phyloP scores from a whole-genome alignment of 2,797 vertebrate genomes.

The Crax fasciolata region DNA sequence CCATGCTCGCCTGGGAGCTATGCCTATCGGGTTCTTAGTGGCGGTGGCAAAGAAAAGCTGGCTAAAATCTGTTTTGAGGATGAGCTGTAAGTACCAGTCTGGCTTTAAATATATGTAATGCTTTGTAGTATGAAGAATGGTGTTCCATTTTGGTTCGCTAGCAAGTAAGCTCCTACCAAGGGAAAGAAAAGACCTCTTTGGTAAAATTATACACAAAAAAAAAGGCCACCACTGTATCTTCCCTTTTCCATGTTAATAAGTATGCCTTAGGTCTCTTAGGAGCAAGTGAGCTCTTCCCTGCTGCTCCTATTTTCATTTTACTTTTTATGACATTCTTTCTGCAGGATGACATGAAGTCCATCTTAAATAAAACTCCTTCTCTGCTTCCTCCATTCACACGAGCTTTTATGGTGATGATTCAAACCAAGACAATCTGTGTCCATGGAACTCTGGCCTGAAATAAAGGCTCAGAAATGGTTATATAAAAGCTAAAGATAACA shows the following conservation, averaged over 20 bases:
- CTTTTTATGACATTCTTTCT: not conserved
- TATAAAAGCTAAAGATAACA: not conserved
- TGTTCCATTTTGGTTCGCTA: not conserved
- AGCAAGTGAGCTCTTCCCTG: not conserved
- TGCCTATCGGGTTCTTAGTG: slow-evolving; percentile 80
- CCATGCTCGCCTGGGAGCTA: slow-evolving; percentile 66
- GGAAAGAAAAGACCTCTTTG: not conserved
- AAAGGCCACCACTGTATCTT: not conserved
- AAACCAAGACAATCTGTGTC: not conserved
- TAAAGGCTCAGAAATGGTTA: not conserved
- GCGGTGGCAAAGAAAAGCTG: slow-evolving; percentile 43
- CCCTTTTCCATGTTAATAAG: not conserved
- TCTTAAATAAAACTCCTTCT: not conserved
- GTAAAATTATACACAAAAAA: not conserved
- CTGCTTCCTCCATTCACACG: not conserved
- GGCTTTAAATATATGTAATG: not conserved
- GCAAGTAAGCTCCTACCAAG: not conserved
- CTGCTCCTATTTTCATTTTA: not conserved
- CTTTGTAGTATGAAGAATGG: not conserved
- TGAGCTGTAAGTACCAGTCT: slow-evolving; percentile 78
- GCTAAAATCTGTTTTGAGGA: slow-evolving; percentile 85
- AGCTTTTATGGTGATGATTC: not conserved
- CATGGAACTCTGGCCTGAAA: not conserved
- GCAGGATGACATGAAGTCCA: not conserved
- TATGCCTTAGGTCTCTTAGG: not conserved